Evolutionary conservation across 2,888 invertebrate genomes (phyloP).

Genomic region (Meghimatium bilineatum): DNA sequence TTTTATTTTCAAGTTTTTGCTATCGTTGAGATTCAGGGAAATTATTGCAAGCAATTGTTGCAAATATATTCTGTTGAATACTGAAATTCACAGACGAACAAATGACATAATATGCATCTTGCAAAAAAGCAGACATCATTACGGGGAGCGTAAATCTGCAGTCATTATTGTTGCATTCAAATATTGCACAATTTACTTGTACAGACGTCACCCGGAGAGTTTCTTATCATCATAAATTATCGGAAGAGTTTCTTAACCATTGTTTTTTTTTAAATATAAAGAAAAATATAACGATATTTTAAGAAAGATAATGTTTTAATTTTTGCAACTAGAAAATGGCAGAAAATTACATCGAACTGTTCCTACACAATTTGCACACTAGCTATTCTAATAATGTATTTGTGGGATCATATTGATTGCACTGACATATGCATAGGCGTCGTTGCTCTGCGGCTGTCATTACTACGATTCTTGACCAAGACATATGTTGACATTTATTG

Average conservation of each 20-base stretch:
- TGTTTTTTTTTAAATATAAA: too few species aligned
- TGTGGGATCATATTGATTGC: background rate
- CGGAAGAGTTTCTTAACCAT: background rate
- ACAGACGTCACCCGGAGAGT: background rate
- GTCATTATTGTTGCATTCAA: background rate
- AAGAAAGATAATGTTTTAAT: background rate
- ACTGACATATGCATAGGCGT: background rate
- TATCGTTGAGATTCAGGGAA: too few species aligned
- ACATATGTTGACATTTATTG: background rate
- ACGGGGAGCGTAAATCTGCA: too few species aligned
- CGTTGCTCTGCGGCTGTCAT: background rate
- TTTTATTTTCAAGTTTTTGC: too few species aligned
- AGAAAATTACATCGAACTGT: background rate
- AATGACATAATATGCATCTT: background rate
- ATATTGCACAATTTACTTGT: background rate
- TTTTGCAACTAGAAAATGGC: background rate
- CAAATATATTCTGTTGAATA: background rate
- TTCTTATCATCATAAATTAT: too few species aligned
- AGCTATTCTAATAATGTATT: background rate
- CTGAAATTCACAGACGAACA: background rate
- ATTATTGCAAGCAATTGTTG: background rate
- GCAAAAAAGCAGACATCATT: slow-evolving; percentile 3
- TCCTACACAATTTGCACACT: background rate
- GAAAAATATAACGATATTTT: background rate
- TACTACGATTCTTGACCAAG: background rate